These are phyloP conservation scores for Pocota personata DNA, from an alignment of 2,888 invertebrate genomes.

Conservation along the genomic window DNA sequence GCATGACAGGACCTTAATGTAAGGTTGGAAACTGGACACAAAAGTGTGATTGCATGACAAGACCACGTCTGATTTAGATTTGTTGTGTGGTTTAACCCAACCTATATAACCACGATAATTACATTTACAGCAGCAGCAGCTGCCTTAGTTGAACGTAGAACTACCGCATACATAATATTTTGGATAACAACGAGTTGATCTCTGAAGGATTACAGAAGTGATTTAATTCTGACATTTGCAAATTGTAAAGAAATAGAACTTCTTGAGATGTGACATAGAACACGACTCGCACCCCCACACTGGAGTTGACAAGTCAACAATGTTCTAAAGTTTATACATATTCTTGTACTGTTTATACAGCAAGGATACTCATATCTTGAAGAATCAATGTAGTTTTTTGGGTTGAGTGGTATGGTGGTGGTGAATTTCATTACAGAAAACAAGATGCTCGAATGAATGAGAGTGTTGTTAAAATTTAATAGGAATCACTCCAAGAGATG, in stretches of 20 bases:
- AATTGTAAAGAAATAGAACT: constrained; percentile 8
- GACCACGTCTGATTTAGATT: background rate
- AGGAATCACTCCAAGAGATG: background rate
- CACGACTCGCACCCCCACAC: background rate
- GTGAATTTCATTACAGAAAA: background rate
- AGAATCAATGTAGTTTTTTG: constrained; percentile 3
- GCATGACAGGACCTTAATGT: background rate
- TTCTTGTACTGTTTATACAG: background rate
- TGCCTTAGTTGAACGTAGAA: background rate
- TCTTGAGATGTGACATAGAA: background rate
- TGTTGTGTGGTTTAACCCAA: background rate
- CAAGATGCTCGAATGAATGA: background rate
- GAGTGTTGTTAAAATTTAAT: constrained; percentile 7
- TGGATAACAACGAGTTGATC: background rate
- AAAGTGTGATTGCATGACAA: background rate
- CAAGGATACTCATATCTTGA: constrained; percentile 21
- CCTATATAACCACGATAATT: constrained; percentile 14
- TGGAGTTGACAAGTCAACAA: constrained; percentile 20
- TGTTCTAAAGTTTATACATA: background rate
- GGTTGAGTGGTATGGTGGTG: background rate
- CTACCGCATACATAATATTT: constrained; percentile 2
- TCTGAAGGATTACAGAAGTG: constrained; percentile 26
- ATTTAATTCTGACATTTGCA: constrained; percentile 45
- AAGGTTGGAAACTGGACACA: background rate
- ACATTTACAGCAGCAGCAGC: constrained; percentile 25